Percentiles rank a stretch among this genome's conserved stretches.
These are phyloP conservation scores for Eristalis intricaria DNA, from an alignment of 2,888 invertebrate genomes.

Conservation along the genomic window DNA sequence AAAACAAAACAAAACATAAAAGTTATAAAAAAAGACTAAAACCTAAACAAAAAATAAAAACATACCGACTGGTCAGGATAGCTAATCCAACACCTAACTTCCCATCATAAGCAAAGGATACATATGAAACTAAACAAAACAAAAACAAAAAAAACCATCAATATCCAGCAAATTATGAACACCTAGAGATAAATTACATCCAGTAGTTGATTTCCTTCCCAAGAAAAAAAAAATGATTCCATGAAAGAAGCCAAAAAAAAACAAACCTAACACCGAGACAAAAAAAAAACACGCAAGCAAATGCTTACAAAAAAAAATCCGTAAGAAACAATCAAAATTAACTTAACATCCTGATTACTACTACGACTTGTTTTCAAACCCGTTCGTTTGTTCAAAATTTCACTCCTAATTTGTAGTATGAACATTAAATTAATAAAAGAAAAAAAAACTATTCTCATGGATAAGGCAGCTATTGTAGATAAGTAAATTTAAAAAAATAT, in stretches of 20 bases:
- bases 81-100: constrained; percentile 43
- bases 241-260: constrained; percentile 63
- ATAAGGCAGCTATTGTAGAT: constrained; percentile 82
- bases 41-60: constrained; percentile 34
- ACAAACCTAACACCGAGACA: not conserved
- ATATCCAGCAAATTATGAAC: constrained; percentile 43
- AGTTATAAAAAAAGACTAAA: constrained; percentile 49
- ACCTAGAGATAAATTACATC: constrained; percentile 49
- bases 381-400: constrained; percentile 13
- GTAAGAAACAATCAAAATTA: constrained; percentile 59
- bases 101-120: constrained; percentile 32
- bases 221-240: constrained; percentile 46
- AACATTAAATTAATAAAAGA: constrained; percentile 71
- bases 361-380: not conserved
- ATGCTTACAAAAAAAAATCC: constrained; percentile 16
- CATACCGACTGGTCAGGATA: constrained; percentile 56
- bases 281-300: constrained; percentile 15
- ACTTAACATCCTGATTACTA: constrained; percentile 72
- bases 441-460: constrained; percentile 81
- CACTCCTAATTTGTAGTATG: constrained; percentile 53
- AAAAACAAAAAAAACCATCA: constrained; percentile 28
- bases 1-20: constrained; percentile 23
- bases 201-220: constrained; percentile 60
- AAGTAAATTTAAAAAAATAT: constrained; percentile 76
- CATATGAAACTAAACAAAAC: not conserved